These are phyloP conservation scores for Australoheros facetus DNA, from an alignment of 2,797 vertebrate species.

Conservation along the genomic window DNA sequence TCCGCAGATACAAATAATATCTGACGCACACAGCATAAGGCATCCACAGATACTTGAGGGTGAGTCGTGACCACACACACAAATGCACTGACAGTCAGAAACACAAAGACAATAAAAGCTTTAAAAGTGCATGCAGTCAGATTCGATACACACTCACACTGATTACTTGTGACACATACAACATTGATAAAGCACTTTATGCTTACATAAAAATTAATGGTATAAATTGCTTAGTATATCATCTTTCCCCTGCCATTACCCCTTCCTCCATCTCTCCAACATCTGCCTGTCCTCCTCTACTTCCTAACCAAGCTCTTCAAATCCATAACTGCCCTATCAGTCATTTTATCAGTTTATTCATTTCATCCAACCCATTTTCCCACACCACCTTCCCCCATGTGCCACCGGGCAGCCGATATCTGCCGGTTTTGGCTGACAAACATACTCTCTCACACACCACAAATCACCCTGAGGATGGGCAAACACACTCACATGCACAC, in stretches of 20 bases:
- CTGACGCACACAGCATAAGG: slow-evolving; percentile 36
- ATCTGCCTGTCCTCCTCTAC: not conserved
- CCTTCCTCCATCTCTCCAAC: not conserved
- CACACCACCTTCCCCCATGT: slow-evolving; percentile 9
- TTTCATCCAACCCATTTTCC: slow-evolving; percentile 16
- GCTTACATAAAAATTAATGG: not conserved
- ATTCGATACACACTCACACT: slow-evolving; percentile 2
- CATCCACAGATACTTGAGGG: slow-evolving; percentile 31
- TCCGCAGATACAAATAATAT: slow-evolving; percentile 40
- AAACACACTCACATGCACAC: slow-evolving; percentile 14
- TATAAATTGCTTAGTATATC: not conserved
- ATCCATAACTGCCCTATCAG: slow-evolving; percentile 2
- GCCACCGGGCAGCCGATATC: slow-evolving; percentile 9
- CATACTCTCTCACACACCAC: slow-evolving; percentile 40
- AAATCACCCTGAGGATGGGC: slow-evolving; percentile 23
- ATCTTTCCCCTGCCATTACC: not conserved
- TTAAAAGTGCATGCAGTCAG: not conserved
- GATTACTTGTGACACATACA: slow-evolving; percentile 11
- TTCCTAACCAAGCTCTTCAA: not conserved
- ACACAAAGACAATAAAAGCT: slow-evolving; percentile 11
- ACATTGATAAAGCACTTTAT: not conserved
- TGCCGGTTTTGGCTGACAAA: slow-evolving; percentile 50
- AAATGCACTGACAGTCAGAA: not conserved
- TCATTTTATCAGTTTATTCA: slow-evolving; percentile 16
- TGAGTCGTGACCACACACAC: slow-evolving; percentile 31